Evolutionary conservation across 2,113 vertebrate species (phyloP), one percentile per base, ranked within the genome.

Genomic region (Perognathus longimembris): DNA sequence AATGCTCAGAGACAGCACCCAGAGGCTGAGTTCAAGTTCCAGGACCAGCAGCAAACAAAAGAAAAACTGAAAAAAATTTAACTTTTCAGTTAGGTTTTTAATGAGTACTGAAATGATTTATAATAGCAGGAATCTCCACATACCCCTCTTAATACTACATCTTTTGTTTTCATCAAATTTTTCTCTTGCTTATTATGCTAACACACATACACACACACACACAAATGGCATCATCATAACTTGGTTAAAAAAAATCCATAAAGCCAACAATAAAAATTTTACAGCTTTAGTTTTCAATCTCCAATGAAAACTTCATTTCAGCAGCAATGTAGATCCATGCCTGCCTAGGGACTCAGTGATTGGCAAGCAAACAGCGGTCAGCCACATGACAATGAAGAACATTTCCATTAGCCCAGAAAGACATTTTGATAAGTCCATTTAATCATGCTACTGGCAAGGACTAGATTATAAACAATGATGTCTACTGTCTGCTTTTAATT

Each of bases 111-210:
- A 75, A 64, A 70, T 34, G 45, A 84, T 24, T 92, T 69, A 89
- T 59, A 95, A 67, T 64, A 92, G 9, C 18, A 84, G 20, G 54
- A 92, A 20, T 57, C 38, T 82, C 22, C 40, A 84, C 2, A 50
- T 91, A 73, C 15, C 14, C 30, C 14, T 54, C 18, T 12, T 84
- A 28, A 42, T 12, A 66, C 50, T 30, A 59, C 5, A 24, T 61
- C 38, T 94, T 93, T 88, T 94, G 30, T 73, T 90, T n/a, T 17
- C 71, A 95, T 93, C 93, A 45, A 85, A 87, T 36, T 93, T 91
- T 85, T 89, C 20, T 88, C 32, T 81, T 70, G 67, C 32, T 85
- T 80, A 67, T 22, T 92, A 12, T 89, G 81, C 38, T 57, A 81
- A 89, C n/a, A 69, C 17, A 87, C 50, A 54, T 4, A 54, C 17